These are phyloP conservation scores for Cerceris ruficornis DNA, from an alignment of 2,888 invertebrate genomes.

Conservation along the genomic window DNA sequence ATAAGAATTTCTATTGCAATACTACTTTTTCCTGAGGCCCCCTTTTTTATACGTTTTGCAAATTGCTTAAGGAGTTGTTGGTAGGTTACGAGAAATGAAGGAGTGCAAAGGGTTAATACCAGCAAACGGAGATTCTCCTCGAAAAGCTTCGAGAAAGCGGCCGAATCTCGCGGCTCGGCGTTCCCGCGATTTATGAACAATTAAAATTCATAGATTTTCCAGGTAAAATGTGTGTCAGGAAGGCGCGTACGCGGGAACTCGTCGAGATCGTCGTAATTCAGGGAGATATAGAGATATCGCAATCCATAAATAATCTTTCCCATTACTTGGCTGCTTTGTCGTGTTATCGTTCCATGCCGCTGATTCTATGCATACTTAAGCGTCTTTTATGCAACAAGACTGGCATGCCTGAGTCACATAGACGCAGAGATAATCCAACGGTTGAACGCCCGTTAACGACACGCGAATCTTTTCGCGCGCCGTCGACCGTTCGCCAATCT, in stretches of 20 bases:
- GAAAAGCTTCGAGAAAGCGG: too few relatives aligned
- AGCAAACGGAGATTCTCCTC: too few relatives aligned
- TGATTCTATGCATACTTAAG: conserved; percentile 59
- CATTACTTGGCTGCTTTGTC: conserved; percentile 53
- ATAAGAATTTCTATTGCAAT: too few relatives aligned
- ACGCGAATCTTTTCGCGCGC: conserved; percentile 10
- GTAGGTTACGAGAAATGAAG: too few relatives aligned
- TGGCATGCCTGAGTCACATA: conserved; percentile 27
- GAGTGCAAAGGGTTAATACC: too few relatives aligned
- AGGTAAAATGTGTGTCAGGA: conserved; percentile 44
- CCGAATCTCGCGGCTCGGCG: background rate
- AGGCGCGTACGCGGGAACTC: conserved; percentile 45
- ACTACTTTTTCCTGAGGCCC: too few relatives aligned
- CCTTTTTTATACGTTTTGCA: too few relatives aligned
- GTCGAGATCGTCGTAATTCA: conserved; percentile 47
- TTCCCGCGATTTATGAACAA: conserved; percentile 38
- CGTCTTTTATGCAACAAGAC: conserved; percentile 52
- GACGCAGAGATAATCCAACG: conserved; percentile 33
- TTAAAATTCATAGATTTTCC: conserved; percentile 51
- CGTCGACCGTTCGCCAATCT: background rate
- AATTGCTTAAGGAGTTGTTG: too few relatives aligned
- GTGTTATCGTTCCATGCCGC: conserved; percentile 54
- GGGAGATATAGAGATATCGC: conserved; percentile 46
- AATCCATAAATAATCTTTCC: conserved; percentile 57
- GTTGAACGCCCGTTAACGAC: conserved; percentile 41